Base-by-base conservation (phyloP, 1,140 invertebrate species). In the Reticulitermes speratus region DNA sequence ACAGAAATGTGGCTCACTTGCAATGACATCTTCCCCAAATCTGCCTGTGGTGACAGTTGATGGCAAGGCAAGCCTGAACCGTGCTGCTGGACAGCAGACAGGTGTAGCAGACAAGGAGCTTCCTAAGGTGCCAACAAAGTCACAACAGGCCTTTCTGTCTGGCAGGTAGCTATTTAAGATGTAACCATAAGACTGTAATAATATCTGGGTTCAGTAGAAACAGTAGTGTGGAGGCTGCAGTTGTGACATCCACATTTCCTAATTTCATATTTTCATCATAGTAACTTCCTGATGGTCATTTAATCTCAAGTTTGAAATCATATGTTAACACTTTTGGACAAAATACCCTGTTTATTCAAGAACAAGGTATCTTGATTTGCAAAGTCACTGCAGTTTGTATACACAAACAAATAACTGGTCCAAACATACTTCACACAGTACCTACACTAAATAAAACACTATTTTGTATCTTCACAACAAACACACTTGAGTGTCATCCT, bases 1-100 rank as follows among this genome's bases (percentile, higher is more conserved):
- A 23, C 82, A 88, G 84, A 88, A 90, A 84, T 91, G 90, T 55
- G 90, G 91, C 48, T 89, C 88, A 19, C 90, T 90, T 1, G 55
- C 88, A 19, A 90, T 90, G 82, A 86, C 86, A 38, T 59, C 82
- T 25, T 86, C 85, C 52, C 86, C 82, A 59, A 86, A 86, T 52
- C 55, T 86, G 75, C 86, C 86, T 38, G 44, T 55, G 14, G 55
- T 86, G 38, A 86, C 86, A 30, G 83, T 86, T 30, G 86, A 83
- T 19, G 86, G 86, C n/a, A 32, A 55, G 19, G 25, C 52, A 44
- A 52, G 85, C 55, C 75, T 86, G 16, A 83, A 86, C 81, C 82
- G 83, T 21, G 85, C 65, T 44, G 32, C 85, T 32, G n/a, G 30
- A 23, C 59, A 86, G 14, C 45, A 84, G 21, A 12, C 84, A 11